A percentile compares a stretch with the other conserved stretches of the same genome.
Evolutionary conservation across 2,888 invertebrate genomes (phyloP).

Genomic region (Meloe dianella): DNA sequence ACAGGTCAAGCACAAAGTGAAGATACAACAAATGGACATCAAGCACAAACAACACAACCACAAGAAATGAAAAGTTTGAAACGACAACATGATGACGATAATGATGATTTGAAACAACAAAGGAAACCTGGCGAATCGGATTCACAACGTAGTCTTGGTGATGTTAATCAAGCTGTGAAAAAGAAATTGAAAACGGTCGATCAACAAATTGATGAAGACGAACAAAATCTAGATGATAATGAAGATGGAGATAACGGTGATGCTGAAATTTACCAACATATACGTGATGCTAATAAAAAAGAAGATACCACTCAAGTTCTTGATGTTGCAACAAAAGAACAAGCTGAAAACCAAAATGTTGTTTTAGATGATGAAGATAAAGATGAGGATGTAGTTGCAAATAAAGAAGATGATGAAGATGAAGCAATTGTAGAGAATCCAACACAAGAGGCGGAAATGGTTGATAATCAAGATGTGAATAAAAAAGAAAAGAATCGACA

Average conservation of each 20-base stretch:
- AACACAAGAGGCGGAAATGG: slow-evolving; percentile 61
- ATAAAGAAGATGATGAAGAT: slow-evolving; percentile 49
- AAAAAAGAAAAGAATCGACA: slow-evolving; percentile 59
- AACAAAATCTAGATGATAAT: slow-evolving; percentile 59
- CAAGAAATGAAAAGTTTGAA: slow-evolving; percentile 50
- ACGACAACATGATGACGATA: slow-evolving; percentile 43
- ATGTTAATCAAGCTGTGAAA: slow-evolving; percentile 67
- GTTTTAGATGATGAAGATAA: slow-evolving; percentile 64
- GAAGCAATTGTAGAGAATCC: slow-evolving; percentile 41
- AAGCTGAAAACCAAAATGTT: slow-evolving; percentile 69
- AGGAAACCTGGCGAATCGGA: slow-evolving; percentile 79
- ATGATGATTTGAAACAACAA: slow-evolving; percentile 64
- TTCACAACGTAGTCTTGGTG: slow-evolving; percentile 73
- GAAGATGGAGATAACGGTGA: slow-evolving; percentile 62
- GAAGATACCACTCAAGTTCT: slow-evolving; percentile 74
- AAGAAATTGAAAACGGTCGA: slow-evolving; percentile 68
- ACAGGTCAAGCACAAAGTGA: slow-evolving; percentile 79
- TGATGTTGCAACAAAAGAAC: slow-evolving; percentile 83
- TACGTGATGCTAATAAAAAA: slow-evolving; percentile 72
- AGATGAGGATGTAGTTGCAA: slow-evolving; percentile 65
- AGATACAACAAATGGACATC: slow-evolving; percentile 73
- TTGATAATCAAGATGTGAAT: slow-evolving; percentile 48
- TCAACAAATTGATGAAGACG: slow-evolving; percentile 55
- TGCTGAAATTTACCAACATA: slow-evolving; percentile 76
- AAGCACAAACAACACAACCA: slow-evolving; percentile 55